Conservation (phyloP, 2,888 invertebrate genomes). For the Noctua janthina region DNA sequence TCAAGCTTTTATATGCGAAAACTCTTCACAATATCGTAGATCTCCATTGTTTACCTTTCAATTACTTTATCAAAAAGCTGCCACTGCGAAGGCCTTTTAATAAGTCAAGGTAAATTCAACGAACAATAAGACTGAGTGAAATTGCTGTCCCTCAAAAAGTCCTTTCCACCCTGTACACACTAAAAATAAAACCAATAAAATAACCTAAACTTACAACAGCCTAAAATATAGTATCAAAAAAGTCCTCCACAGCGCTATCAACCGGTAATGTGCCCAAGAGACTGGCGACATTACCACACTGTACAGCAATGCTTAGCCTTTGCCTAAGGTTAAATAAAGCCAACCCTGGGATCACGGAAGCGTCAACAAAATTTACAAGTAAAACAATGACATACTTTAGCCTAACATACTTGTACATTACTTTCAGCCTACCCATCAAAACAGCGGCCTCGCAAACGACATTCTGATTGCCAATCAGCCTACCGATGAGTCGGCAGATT, state of each 20-base stretch:
- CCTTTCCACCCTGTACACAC: background rate
- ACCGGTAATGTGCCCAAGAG: background rate
- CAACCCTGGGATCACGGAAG: background rate
- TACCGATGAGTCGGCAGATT: slow-evolving; percentile 25
- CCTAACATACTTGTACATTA: background rate
- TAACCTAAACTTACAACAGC: no score
- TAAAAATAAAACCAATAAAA: no score
- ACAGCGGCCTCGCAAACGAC: slow-evolving; percentile 30
- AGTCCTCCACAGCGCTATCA: no score
- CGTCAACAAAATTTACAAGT: background rate
- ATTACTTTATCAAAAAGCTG: background rate
- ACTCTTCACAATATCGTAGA: background rate
- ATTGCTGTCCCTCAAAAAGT: slow-evolving; percentile 8
- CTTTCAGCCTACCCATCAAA: slow-evolving; percentile 10
- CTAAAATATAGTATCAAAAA: no score
- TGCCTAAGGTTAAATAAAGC: background rate
- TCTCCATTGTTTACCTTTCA: background rate
- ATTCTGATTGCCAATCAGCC: slow-evolving; percentile 18
- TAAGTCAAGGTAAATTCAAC: slow-evolving; percentile 10
- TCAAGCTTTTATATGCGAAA: background rate
- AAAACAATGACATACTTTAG: background rate
- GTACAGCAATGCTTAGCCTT: background rate
- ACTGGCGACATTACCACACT: background rate
- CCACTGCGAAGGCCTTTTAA: background rate
- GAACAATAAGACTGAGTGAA: slow-evolving; percentile 12